phyloP scores from a whole-genome alignment of 2,888 invertebrate species.

The Tortrix viridana region DNA sequence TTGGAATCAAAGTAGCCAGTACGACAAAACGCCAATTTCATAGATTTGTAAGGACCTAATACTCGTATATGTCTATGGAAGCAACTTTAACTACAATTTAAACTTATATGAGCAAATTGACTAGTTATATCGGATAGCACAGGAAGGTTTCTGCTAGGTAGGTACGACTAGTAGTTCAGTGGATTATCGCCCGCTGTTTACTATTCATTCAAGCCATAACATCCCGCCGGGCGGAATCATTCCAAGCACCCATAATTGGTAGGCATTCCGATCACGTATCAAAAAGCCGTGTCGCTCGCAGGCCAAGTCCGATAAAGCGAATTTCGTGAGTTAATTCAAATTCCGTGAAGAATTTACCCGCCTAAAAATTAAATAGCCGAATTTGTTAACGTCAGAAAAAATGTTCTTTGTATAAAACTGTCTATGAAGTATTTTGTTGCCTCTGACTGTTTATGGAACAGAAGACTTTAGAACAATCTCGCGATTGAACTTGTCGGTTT shows the following conservation, averaged over 20 bases:
- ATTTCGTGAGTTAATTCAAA: constrained; percentile 66
- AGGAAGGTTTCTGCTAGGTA: not conserved
- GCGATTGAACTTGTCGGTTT: constrained; percentile 1
- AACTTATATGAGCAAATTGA: no score
- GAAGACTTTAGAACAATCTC: not conserved
- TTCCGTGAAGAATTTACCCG: constrained; percentile 59
- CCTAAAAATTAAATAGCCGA: constrained; percentile 41
- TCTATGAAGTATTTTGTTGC: constrained; percentile 5
- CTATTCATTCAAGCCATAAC: constrained; percentile 20
- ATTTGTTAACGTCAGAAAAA: constrained; percentile 27
- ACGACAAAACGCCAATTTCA: no score
- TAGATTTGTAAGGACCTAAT: not conserved
- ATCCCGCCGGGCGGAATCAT: constrained; percentile 13
- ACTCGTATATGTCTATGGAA: not conserved
- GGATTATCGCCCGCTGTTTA: constrained; percentile 17
- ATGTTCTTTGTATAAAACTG: constrained; percentile 8
- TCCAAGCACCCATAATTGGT: constrained; percentile 62
- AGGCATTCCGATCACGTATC: constrained; percentile 75
- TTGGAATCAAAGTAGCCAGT: no score
- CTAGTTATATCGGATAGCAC: not conserved
- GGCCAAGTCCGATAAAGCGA: constrained; percentile 68
- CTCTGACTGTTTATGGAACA: not conserved
- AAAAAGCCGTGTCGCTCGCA: constrained; percentile 68
- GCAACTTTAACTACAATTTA: not conserved
- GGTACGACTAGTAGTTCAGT: not conserved